Conservation (phyloP, 2,888 invertebrate genomes). For the Chromoteleia sp. region DNA sequence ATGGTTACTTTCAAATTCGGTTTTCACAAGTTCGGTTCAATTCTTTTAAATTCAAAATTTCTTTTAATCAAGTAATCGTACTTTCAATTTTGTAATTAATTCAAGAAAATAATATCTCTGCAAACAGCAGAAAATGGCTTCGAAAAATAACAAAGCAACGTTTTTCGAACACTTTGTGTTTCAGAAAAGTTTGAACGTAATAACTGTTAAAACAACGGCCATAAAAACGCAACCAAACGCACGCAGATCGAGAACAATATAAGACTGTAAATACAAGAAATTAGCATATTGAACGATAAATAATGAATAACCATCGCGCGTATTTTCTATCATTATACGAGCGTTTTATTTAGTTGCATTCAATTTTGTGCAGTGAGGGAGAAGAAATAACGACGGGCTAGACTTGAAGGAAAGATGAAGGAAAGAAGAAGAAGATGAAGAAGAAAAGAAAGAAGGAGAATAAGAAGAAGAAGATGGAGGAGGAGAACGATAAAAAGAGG, state of each 20-base stretch:
- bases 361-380: constrained; percentile 44
- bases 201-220: constrained; percentile 10
- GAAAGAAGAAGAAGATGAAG: constrained; percentile 43
- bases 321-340: constrained; percentile 67
- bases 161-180: constrained; percentile 3
- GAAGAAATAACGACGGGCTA: constrained; percentile 30
- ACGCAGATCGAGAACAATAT: constrained; percentile 31
- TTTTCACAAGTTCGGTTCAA: too few species aligned
- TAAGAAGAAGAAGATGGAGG: constrained; percentile 44
- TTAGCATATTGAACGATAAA: constrained; percentile 68
- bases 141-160: too few species aligned
- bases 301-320: constrained; percentile 61
- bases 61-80: too few species aligned
- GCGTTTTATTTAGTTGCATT: constrained; percentile 59
- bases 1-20: too few species aligned
- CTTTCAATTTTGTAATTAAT: too few species aligned
- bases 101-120: too few species aligned
- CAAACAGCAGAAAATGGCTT: too few species aligned
- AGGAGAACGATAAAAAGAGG: too few species aligned
- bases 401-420: constrained; percentile 25
- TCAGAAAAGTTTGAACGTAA: constrained; percentile 20
- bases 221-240: constrained; percentile 7
- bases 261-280: constrained; percentile 56
- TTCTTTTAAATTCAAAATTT: too few species aligned
- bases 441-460: constrained; percentile 3